Base-by-base conservation (phyloP, 2,113 vertebrate species). In the Protomyctophum bolini region DNA sequence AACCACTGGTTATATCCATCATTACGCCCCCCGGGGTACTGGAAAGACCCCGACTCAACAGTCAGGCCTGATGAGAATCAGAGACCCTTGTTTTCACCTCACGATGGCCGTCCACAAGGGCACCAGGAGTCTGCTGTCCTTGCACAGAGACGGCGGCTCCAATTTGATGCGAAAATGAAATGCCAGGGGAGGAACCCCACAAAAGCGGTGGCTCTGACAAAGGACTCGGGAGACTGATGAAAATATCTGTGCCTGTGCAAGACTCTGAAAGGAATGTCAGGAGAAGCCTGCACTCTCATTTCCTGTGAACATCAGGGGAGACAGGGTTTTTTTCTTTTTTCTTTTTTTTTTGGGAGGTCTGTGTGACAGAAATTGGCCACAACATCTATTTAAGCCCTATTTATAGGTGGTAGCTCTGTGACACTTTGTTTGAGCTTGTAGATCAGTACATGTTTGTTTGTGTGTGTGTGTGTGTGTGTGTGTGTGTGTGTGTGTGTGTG, bases 131-230 rank as follows among this genome's bases (percentile, higher is more conserved):
- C 73, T 72, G 62, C 75, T 65, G 67, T 76, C 61, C 54, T 75
- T 63, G 60, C 66, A 84, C 33, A 41, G 33, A 3, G 82, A 79
- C 70, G 48, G 47, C 70, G 48, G 47, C 52, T 57, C 65, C 69
- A 83, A 79, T 75, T 78, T 80, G 60, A 87, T 77, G 74, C 82
- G 61, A 83, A 86, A 88, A 87, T 86, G 41, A 76, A 84, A 88
- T 80, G 82, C 66, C 87, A 82, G 63, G 80, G 46, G 79, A 76
- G 68, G 66, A 63, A 72, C 67, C 4, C 73, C 33, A 70, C 41
- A 72, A 65, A 80, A 73, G 76, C 72, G 50, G n/a, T 11, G 52
- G 65, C 71, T 59, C 29, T 70, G 54, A 81, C 84, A 90, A 85
- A 88, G 33, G 60, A 66, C 85, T 81, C 73, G 3, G 68, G 77